Percentiles rank a stretch among this genome's conserved stretches.
These are phyloP conservation scores for Masticophis lateralis DNA, from an alignment of 2,797 vertebrate species.

Conservation along the genomic window DNA sequence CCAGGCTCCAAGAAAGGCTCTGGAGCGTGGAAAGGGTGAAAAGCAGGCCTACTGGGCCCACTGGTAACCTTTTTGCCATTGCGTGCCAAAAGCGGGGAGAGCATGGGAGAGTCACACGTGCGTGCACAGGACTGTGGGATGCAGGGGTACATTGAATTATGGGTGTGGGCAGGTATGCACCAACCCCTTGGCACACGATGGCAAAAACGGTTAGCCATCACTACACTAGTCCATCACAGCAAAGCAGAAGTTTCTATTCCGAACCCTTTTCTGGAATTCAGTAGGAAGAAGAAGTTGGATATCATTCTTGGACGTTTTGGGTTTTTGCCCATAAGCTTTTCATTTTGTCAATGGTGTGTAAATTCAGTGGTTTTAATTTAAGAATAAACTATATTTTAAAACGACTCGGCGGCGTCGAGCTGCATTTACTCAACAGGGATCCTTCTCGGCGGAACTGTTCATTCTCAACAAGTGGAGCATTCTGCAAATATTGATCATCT, in stretches of 20 bases:
- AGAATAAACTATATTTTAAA: not conserved
- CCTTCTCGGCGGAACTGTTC: not conserved
- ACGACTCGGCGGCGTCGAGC: not conserved
- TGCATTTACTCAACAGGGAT: not conserved
- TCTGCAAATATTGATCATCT: not conserved
- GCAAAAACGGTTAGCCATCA: no score
- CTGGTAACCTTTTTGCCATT: no score
- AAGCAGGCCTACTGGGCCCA: no score
- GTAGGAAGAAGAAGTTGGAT: not conserved
- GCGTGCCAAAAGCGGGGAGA: no score
- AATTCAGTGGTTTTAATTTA: not conserved
- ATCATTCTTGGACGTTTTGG: not conserved
- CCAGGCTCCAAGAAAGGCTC: no score
- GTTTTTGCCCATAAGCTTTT: slow-evolving; percentile 16
- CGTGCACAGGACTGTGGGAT: no score
- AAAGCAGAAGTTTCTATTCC: not conserved
- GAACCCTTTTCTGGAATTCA: not conserved
- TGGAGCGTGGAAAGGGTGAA: no score
- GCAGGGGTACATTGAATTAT: no score
- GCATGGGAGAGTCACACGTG: no score
- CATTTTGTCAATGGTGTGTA: slow-evolving; percentile 38
- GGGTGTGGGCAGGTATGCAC: no score
- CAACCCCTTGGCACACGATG: no score
- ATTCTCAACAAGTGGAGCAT: not conserved
- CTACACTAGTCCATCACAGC: not conserved